These are phyloP conservation scores for Reinhardtius hippoglossoides DNA, from an alignment of 2,113 vertebrate genomes.

Conservation along the genomic window DNA sequence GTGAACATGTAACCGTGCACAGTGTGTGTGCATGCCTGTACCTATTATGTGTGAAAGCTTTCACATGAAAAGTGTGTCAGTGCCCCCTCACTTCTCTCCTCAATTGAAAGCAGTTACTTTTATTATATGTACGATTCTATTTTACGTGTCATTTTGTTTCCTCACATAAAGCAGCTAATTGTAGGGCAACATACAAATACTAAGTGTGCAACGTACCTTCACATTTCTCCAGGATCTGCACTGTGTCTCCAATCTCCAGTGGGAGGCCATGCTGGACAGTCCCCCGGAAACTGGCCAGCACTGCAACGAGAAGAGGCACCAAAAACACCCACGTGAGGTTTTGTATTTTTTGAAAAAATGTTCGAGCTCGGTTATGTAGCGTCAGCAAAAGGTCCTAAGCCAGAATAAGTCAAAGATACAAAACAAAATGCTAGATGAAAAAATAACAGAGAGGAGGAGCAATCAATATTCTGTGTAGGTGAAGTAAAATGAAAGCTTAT, in stretches of 20 bases:
- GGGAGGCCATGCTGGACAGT: slow-evolving; percentile 93
- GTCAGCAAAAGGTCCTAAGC: slow-evolving; percentile 12
- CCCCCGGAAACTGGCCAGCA: slow-evolving; percentile 95
- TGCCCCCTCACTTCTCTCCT: slow-evolving; percentile 2
- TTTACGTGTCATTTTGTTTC: neutral
- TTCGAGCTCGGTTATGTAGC: slow-evolving; percentile 10
- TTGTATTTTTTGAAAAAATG: neutral
- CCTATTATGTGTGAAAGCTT: neutral
- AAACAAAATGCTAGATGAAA: neutral
- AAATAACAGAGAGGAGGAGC: slow-evolving; percentile 23
- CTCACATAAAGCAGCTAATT: neutral
- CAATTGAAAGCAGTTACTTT: slow-evolving; percentile 17
- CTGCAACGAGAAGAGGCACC: slow-evolving; percentile 81
- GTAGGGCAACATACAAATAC: neutral
- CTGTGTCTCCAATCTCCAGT: slow-evolving; percentile 96
- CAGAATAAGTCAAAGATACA: neutral
- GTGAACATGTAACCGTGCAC: neutral
- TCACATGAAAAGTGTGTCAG: neutral
- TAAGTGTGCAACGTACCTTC: slow-evolving; percentile 85
- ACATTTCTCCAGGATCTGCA: slow-evolving; percentile 98
- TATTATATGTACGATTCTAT: neutral
- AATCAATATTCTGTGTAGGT: slow-evolving; percentile 50
- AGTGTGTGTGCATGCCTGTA: neutral
- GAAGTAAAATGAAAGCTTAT: slow-evolving; percentile 51
- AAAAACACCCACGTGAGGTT: slow-evolving; percentile 45